Evolutionary conservation across 2,797 vertebrate genomes (phyloP).

Genomic region (Oryzias dopingdopingensis): DNA sequence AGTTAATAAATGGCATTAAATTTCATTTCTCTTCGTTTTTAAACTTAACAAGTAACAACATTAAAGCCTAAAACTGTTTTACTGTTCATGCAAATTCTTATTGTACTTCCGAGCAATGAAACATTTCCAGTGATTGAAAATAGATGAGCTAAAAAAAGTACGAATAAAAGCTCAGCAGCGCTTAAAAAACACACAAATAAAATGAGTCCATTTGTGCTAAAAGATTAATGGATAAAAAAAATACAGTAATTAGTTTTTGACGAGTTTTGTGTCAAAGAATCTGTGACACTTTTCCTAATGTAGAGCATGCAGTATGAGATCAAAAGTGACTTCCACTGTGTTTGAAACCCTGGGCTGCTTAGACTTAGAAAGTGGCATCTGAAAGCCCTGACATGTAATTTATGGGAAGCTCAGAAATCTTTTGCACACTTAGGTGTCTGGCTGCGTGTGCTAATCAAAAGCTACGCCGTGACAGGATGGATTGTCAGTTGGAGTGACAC

Average conservation of each 20-base stretch:
- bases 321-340: slow-evolving; percentile 25
- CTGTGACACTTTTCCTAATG: slow-evolving; percentile 28
- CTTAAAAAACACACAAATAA: background rate
- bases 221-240: slow-evolving; percentile 40
- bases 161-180: slow-evolving; percentile 4
- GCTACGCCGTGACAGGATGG: slow-evolving; percentile 45
- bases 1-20: too few relatives aligned
- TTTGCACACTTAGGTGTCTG: slow-evolving; percentile 53
- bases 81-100: too few relatives aligned
- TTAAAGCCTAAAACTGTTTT: too few relatives aligned
- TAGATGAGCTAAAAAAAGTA: background rate
- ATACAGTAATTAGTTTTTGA: slow-evolving; percentile 36
- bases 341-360: slow-evolving; percentile 28
- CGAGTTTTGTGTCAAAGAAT: slow-evolving; percentile 23
- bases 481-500: slow-evolving; percentile 53
- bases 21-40: too few relatives aligned
- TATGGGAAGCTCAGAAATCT: slow-evolving; percentile 47
- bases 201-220: slow-evolving; percentile 18
- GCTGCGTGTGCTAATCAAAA: slow-evolving; percentile 66
- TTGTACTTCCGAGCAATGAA: too few relatives aligned
- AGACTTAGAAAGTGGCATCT: slow-evolving; percentile 39
- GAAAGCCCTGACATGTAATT: slow-evolving; percentile 58
- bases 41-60: too few relatives aligned
- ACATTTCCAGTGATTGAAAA: too few relatives aligned
- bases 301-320: slow-evolving; percentile 35